Conservation (phyloP, 2,113 vertebrate genomes). For the Epinephelus cyanopodus region DNA sequence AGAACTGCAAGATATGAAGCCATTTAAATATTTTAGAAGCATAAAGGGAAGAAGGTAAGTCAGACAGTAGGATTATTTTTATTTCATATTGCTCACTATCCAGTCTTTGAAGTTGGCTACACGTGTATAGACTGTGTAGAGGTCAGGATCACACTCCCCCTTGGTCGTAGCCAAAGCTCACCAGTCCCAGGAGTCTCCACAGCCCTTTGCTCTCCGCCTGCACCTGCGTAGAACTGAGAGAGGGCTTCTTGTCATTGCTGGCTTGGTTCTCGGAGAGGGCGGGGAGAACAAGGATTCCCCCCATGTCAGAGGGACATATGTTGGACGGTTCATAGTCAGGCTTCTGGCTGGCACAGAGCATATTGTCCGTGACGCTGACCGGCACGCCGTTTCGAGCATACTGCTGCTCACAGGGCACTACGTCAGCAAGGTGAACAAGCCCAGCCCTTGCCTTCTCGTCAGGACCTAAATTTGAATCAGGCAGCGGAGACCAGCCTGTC, state of each 20-base stretch:
- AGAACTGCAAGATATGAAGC: constrained; percentile 13
- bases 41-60: not conserved
- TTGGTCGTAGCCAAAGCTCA: constrained; percentile 97
- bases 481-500: constrained; percentile 92
- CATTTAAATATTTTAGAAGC: constrained; percentile 39
- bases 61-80: constrained; percentile 63
- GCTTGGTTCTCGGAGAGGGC: constrained; percentile 45
- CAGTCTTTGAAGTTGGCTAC: constrained; percentile 94
- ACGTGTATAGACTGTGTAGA: constrained; percentile 94
- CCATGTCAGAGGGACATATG: constrained; percentile 97
- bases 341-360: constrained; percentile 93
- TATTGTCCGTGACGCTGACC: constrained; percentile 95
- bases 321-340: constrained; percentile 84
- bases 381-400: constrained; percentile 91
- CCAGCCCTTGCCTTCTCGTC: constrained; percentile 90
- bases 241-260: constrained; percentile 28
- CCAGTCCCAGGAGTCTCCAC: constrained; percentile 95
- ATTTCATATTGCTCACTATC: constrained; percentile 96
- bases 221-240: constrained; percentile 55
- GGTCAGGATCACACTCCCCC: constrained; percentile 90
- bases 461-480: constrained; percentile 80
- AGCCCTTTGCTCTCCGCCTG: constrained; percentile 76
- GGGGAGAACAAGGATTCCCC: constrained; percentile 90
- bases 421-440: constrained; percentile 88
- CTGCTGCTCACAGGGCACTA: constrained; percentile 93